Conservation (phyloP, 2,797 vertebrate genomes). For the Tokudaia muenninki region DNA sequence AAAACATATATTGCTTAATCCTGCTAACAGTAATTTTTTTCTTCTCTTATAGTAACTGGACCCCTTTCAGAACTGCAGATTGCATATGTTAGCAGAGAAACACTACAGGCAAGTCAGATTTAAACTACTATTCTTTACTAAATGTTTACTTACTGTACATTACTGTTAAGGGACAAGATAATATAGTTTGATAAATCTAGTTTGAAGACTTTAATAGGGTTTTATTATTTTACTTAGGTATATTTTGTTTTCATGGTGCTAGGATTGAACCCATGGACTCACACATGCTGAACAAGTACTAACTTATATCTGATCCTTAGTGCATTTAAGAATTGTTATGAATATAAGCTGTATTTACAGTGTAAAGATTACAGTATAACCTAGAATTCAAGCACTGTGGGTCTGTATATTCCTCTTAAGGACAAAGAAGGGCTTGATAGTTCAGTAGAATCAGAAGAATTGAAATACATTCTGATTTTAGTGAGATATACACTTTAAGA, state of each 20-base stretch:
- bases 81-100: conserved; percentile 98
- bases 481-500: conserved; percentile 20
- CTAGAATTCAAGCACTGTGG: conserved; percentile 21
- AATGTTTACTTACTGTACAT: not conserved
- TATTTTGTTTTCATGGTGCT: not conserved
- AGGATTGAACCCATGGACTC: not conserved
- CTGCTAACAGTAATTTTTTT: conserved; percentile 61
- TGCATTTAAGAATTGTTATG: not conserved
- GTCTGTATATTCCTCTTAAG: conserved; percentile 36
- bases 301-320: not conserved
- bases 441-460: not conserved
- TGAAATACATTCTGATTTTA: conserved; percentile 40
- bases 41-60: conserved; percentile 93
- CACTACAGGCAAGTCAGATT: conserved; percentile 93
- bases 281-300: not conserved
- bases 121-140: conserved; percentile 50
- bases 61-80: conserved; percentile 98
- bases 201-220: not conserved
- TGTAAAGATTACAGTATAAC: conserved; percentile 9
- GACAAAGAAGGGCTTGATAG: conserved; percentile 57
- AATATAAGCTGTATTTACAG: not conserved
- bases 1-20: conserved; percentile 20
- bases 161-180: conserved; percentile 33
- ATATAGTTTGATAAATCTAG: conserved; percentile 19
- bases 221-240: not conserved